phyloP scores from a whole-genome alignment of 2,113 vertebrate genomes.

The Cephalopterus ornatus region DNA sequence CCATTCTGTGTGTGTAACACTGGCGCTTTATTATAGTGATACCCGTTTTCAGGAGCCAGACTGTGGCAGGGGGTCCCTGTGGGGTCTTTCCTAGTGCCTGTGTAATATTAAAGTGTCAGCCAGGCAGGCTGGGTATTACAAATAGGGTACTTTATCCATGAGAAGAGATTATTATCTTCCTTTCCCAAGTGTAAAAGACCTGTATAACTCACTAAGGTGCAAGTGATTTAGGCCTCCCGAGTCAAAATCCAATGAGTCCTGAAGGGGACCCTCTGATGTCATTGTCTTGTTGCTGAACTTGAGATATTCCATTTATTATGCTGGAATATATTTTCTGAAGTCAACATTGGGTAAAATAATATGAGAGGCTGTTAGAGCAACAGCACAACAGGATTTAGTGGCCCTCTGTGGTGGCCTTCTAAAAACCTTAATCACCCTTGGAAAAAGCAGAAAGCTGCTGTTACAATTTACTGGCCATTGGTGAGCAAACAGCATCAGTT shows the following conservation, averaged over 20 bases:
- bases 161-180: conserved; percentile 78
- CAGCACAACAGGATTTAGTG: conserved; percentile 57
- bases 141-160: conserved; percentile 80
- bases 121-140: conserved; percentile 71
- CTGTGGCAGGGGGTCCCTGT: conserved; percentile 70
- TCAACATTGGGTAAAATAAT: conserved; percentile 66
- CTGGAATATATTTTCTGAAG: conserved; percentile 70
- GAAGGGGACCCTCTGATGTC: conserved; percentile 67
- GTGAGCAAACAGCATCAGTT: background rate
- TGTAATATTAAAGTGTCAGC: conserved; percentile 78
- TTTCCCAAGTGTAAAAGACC: conserved; percentile 75
- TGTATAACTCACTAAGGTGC: conserved; percentile 75
- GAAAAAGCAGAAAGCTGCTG: conserved; percentile 28
- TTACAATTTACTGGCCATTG: background rate
- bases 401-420: conserved; percentile 39
- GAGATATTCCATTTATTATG: conserved; percentile 69
- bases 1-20: conserved; percentile 37
- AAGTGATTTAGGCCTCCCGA: conserved; percentile 69
- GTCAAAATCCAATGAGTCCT: conserved; percentile 75
- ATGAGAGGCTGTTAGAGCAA: conserved; percentile 57
- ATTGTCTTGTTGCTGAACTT: conserved; percentile 72
- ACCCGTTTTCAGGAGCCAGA: conserved; percentile 68
- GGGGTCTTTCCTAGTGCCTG: conserved; percentile 72
- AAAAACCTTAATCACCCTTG: conserved; percentile 41
- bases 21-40: conserved; percentile 71